Base-by-base conservation (phyloP, 1,140 invertebrate genomes). In the Trichonephila clavata region DNA sequence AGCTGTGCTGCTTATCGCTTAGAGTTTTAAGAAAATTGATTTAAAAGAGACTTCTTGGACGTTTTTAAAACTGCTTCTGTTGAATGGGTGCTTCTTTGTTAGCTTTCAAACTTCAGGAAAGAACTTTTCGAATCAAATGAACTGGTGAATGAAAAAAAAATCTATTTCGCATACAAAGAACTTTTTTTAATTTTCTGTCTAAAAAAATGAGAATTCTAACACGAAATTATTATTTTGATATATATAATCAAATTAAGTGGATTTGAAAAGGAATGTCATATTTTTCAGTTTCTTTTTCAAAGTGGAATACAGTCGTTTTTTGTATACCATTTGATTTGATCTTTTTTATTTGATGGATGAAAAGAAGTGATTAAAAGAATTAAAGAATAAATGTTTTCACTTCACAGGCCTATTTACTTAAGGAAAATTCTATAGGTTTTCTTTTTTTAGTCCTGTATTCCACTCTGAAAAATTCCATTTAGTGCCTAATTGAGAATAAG, bases 1-100 rank as follows among this genome's bases (percentile, higher is more conserved):
- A 99, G 98, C 94, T 99, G 98, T 96, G 98, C 98, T 94, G 99
- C 99, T 95, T 99, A 99, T 96, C 97, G 99, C 96, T 97, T 99
- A 94, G 99, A 99, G 96, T 99, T 99, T 97, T 99, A 98, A 94
- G 57, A 50, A 84, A 20, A 77, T 20, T 77, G 71, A 27, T 20
- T 13, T 84, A 84, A 84, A 59, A 50, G 32, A 87, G 50, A 59
- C 50, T 87, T 90, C 24, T 43, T 50, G 65, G 77, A 89, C 87
- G 61, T 65, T 61, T 63, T 63, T 90, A 81, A 90, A 39, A 16
- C n/a, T 86, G 84, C 86, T 93, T 93, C 83, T 88, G 92, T 93
- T 92, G 91, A 93, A 87, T 93, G 92, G 92, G 92, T 93, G 92
- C 92, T 93, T 93, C 92, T 93, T 87, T 71, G 86, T 93, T 88